These are phyloP conservation scores for Ageneiosus marmoratus DNA, from an alignment of 2,113 vertebrate genomes.

Conservation along the genomic window DNA sequence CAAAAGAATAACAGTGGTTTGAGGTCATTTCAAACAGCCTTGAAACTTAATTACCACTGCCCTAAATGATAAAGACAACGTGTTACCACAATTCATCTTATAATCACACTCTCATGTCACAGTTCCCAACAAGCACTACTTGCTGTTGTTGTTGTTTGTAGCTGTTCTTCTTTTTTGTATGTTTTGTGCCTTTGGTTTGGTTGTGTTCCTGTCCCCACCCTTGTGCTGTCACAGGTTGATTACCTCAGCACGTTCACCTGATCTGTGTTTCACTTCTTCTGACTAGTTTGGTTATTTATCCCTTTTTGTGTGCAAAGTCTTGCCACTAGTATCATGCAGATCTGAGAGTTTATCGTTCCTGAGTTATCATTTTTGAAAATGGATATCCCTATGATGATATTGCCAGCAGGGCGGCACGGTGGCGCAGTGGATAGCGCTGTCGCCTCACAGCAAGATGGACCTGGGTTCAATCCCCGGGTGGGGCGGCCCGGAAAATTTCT, in stretches of 20 bases:
- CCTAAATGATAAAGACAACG: background rate
- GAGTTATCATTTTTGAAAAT: background rate
- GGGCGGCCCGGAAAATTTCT: too few species aligned
- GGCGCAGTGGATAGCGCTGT: too few species aligned
- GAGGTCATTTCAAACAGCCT: background rate
- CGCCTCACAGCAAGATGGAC: too few species aligned
- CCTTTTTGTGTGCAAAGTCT: background rate
- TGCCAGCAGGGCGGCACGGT: too few species aligned
- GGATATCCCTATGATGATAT: too few species aligned
- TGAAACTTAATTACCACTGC: background rate
- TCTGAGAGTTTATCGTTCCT: too few species aligned
- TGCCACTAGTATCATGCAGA: background rate
- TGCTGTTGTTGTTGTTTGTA: background rate
- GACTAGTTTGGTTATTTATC: background rate
- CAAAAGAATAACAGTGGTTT: background rate
- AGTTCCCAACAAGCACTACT: background rate
- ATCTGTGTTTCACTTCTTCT: background rate
- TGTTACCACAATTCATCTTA: background rate
- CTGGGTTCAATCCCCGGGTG: too few species aligned
- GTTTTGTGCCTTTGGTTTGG: background rate
- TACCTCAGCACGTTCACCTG: background rate
- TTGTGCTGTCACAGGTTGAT: background rate
- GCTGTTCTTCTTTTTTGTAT: background rate
- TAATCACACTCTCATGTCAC: background rate
- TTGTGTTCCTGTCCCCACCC: background rate